Conservation (phyloP, 1,140 invertebrate species). For the Sitodiplosis mosellana region DNA sequence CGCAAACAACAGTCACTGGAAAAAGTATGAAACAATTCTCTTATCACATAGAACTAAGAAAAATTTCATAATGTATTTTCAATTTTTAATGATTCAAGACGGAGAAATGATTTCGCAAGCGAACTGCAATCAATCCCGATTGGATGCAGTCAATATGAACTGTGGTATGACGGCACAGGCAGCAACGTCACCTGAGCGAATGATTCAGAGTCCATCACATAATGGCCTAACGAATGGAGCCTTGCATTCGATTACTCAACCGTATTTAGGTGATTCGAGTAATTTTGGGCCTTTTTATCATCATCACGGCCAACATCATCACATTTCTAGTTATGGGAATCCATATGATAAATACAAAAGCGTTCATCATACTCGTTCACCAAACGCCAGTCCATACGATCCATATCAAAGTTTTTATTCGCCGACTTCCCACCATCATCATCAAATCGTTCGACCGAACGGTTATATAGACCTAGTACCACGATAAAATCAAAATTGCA, state of each 20-base stretch:
- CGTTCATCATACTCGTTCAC: not conserved
- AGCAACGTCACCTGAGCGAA: not conserved
- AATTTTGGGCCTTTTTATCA: constrained; percentile 32
- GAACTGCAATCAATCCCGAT: too few species aligned
- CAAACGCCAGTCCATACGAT: constrained; percentile 9
- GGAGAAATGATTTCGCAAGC: too few species aligned
- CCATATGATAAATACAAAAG: constrained; percentile 23
- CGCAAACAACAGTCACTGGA: too few species aligned
- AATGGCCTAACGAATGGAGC: not conserved
- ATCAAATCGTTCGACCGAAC: constrained; percentile 22
- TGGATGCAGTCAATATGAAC: too few species aligned
- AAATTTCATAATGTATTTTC: too few species aligned
- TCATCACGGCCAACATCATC: constrained; percentile 17
- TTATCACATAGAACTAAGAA: too few species aligned
- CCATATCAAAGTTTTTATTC: constrained; percentile 21
- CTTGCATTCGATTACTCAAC: constrained; percentile 18
- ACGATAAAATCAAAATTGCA: constrained; percentile 11
- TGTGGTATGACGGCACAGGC: not conserved
- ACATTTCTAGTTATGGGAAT: constrained; percentile 10
- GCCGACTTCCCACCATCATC: constrained; percentile 5
- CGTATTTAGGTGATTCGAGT: constrained; percentile 28
- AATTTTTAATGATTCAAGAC: too few species aligned
- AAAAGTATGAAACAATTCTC: too few species aligned
- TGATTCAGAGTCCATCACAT: not conserved
- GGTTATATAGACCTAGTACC: constrained; percentile 23